phyloP scores from a whole-genome alignment of 2,113 vertebrate species.

The Aptenodytes patagonicus region DNA sequence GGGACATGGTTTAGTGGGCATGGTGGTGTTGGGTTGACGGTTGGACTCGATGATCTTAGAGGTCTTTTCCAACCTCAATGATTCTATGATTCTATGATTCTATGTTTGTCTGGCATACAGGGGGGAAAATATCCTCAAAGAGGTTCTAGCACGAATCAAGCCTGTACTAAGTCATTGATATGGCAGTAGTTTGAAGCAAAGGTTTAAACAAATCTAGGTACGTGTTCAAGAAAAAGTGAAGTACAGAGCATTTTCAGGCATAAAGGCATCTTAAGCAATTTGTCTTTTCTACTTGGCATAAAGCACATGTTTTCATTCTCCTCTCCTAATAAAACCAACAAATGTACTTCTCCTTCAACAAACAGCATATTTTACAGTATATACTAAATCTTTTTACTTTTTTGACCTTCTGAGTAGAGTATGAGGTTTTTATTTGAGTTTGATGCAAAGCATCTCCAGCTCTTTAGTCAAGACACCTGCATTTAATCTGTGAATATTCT shows the following conservation, averaged over 20 bases:
- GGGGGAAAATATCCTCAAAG: background rate
- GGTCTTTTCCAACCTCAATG: too few species aligned
- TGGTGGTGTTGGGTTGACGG: too few species aligned
- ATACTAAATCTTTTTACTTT: background rate
- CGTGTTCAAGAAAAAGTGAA: background rate
- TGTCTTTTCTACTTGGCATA: background rate
- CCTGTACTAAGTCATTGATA: background rate
- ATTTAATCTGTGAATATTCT: slow-evolving; percentile 72
- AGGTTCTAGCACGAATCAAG: background rate
- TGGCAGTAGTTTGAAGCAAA: background rate
- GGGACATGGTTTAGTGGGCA: too few species aligned
- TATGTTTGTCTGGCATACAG: accelerated
- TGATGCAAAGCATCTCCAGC: slow-evolving; percentile 70
- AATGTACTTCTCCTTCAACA: slow-evolving; percentile 47
- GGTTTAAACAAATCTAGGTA: background rate
- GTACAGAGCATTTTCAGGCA: background rate
- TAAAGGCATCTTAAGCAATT: background rate
- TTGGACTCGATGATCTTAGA: too few species aligned
- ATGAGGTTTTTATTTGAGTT: slow-evolving; percentile 65
- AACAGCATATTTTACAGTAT: slow-evolving; percentile 23
- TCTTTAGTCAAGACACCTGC: slow-evolving; percentile 72
- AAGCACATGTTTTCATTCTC: background rate
- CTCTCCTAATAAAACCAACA: slow-evolving; percentile 24
- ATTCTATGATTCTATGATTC: too few species aligned
- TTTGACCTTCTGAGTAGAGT: slow-evolving; percentile 36